phyloP scores from a whole-genome alignment of 1,140 invertebrate genomes.

The Plutomurus gul region DNA sequence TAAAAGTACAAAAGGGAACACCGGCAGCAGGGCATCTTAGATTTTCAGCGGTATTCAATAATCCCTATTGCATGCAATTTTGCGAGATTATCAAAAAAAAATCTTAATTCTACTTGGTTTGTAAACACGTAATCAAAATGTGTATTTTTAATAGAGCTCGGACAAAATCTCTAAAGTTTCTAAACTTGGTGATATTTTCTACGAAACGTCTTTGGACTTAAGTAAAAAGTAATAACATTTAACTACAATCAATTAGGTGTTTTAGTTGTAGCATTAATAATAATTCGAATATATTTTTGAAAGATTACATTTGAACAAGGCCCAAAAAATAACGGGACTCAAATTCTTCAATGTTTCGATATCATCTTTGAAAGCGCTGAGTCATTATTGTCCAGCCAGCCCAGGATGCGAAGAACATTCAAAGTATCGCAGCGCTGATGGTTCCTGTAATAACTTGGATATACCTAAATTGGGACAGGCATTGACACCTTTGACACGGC shows the following conservation, averaged over 20 bases:
- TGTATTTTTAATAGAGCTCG: conserved; percentile 54
- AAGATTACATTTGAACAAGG: conserved; percentile 58
- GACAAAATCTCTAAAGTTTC: conserved; percentile 57
- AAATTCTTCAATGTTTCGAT: conserved; percentile 56
- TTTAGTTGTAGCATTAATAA: no score
- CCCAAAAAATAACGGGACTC: conserved; percentile 60
- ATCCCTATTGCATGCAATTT: no score
- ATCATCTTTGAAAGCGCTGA: conserved; percentile 57
- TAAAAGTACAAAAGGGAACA: conserved; percentile 6
- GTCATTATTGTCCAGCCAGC: neutral
- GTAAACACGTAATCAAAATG: neutral
- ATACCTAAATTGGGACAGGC: neutral
- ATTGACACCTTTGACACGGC: neutral
- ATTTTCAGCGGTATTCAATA: neutral
- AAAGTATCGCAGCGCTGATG: conserved; percentile 3
- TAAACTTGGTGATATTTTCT: conserved; percentile 57
- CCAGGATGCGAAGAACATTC: neutral
- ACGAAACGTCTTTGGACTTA: conserved; percentile 58
- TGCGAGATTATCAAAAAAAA: no score
- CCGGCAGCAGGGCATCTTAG: conserved; percentile 55
- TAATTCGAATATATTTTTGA: neutral
- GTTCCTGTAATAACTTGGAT: conserved; percentile 7
- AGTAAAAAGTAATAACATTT: conserved; percentile 60
- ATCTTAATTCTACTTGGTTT: neutral
- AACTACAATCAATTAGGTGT: no score